Evolutionary conservation across 2,113 vertebrate species (phyloP).

Genomic region (Syrmaticus mikado): DNA sequence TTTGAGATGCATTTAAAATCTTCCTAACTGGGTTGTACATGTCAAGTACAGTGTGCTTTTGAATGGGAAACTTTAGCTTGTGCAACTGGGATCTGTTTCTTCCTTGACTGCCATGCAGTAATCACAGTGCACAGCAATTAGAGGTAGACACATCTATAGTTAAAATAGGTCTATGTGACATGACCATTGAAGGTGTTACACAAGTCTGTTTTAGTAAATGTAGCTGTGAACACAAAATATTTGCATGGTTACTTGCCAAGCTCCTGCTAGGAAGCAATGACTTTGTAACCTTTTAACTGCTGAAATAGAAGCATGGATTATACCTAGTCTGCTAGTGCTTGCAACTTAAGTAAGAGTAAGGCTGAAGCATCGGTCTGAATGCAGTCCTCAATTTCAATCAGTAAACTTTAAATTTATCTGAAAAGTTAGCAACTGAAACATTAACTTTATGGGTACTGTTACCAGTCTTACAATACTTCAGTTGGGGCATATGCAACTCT

Average conservation of each 20-base stretch:
- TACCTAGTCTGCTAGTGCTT: not conserved
- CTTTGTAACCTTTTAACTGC: not conserved
- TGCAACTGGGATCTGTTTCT: not conserved
- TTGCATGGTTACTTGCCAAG: not conserved
- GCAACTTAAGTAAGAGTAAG: not conserved
- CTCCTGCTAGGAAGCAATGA: not conserved
- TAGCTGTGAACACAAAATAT: not conserved
- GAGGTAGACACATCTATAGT: not conserved
- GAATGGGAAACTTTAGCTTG: not conserved
- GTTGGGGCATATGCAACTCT: not conserved
- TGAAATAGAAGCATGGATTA: not conserved
- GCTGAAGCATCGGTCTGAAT: not conserved
- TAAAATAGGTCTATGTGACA: not conserved
- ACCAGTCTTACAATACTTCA: not conserved
- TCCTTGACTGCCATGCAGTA: not conserved
- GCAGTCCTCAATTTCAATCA: not conserved
- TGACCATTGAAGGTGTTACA: not conserved
- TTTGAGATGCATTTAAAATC: not conserved
- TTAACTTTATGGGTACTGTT: not conserved
- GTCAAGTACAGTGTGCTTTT: not conserved
- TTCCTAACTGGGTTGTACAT: not conserved
- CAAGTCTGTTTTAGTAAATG: not conserved
- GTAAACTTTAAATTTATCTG: not conserved
- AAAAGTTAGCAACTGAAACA: not conserved
- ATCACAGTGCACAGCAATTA: fast-evolving